phyloP scores from a whole-genome alignment of 2,113 vertebrate species.

The Percina caprodes region DNA sequence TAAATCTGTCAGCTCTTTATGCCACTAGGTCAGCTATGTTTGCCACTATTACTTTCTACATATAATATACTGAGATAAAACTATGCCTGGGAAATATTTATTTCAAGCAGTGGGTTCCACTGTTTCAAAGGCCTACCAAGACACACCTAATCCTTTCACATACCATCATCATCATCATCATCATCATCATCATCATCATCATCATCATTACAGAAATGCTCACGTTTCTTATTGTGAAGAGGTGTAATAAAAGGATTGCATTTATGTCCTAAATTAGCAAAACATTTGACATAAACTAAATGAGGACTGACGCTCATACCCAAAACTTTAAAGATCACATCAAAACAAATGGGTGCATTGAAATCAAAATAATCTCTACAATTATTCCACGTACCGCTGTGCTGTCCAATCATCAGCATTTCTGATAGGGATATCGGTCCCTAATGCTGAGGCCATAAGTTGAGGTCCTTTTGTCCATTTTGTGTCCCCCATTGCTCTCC shows the following conservation, averaged over 20 bases:
- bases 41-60: too few species aligned
- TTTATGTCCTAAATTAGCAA: not conserved
- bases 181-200: not conserved
- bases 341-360: not conserved
- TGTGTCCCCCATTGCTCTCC: constrained; percentile 35
- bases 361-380: not conserved
- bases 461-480: constrained; percentile 63
- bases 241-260: not conserved
- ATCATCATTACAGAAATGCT: too few species aligned
- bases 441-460: constrained; percentile 53
- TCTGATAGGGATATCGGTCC: constrained; percentile 51
- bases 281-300: not conserved
- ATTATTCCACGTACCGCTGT: constrained; percentile 49
- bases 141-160: not conserved
- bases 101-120: not conserved
- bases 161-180: not conserved
- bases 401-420: not conserved
- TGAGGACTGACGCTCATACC: not conserved
- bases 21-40: not conserved
- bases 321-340: not conserved
- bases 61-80: not conserved
- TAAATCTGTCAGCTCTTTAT: not conserved
- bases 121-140: not conserved
- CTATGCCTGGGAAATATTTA: not conserved
- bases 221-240: not conserved